Conservation (phyloP, 64 coral and sea anemone species). For the Dendrophyllia cribrosa region DNA sequence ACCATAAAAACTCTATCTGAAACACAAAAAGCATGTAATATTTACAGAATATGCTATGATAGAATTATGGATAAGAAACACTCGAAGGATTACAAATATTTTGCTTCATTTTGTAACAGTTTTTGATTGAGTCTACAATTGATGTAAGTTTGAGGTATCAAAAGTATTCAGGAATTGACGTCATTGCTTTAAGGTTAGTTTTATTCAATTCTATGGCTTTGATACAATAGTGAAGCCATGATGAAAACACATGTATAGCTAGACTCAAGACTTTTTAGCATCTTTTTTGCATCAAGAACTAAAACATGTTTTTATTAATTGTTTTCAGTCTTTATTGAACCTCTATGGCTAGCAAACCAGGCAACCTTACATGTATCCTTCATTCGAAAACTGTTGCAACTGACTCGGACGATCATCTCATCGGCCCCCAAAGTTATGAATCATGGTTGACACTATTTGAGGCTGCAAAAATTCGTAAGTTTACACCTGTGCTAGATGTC, state of each 20-base stretch:
- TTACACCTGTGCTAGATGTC: constrained; percentile 33
- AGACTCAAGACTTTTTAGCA: neutral
- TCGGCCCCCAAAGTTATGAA: constrained; percentile 51
- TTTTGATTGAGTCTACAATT: constrained; percentile 44
- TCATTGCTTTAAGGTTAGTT: constrained; percentile 38
- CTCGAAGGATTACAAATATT: constrained; percentile 34
- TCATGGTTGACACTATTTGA: constrained; percentile 45
- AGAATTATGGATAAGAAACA: constrained; percentile 35
- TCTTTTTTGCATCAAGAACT: constrained; percentile 48
- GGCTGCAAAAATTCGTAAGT: constrained; percentile 34
- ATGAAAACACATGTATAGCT: constrained; percentile 8
- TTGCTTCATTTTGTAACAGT: constrained; percentile 51
- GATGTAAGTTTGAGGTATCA: constrained; percentile 44
- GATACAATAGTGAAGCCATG: constrained; percentile 38
- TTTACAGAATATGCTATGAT: constrained; percentile 51
- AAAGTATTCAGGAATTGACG: constrained; percentile 37
- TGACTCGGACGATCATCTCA: constrained; percentile 51
- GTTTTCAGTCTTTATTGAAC: constrained; percentile 15
- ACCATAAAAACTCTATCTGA: constrained; percentile 38
- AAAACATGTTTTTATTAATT: constrained; percentile 34
- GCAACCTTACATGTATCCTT: constrained; percentile 45
- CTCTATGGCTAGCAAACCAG: constrained; percentile 50
- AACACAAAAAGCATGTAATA: constrained; percentile 35
- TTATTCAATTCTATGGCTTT: constrained; percentile 39
- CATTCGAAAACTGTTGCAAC: constrained; percentile 49